Evolutionary conservation across 2,113 vertebrate species (phyloP).

Genomic region (Elgaria multicarinata): DNA sequence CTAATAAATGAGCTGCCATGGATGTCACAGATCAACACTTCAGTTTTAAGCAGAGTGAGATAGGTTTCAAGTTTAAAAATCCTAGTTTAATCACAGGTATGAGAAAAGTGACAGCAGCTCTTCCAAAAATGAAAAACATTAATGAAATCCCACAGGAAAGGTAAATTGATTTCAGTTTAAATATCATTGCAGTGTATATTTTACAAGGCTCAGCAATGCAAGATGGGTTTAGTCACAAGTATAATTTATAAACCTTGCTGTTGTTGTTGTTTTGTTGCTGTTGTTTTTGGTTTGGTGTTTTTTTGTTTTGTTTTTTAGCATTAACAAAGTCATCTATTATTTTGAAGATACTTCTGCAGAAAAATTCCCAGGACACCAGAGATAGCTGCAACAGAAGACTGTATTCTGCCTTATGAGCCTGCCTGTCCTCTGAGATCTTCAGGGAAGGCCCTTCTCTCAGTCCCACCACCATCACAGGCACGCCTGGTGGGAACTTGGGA

Average conservation of each 20-base stretch:
- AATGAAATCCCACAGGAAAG: conserved; percentile 57
- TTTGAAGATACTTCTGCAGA: conserved; percentile 55
- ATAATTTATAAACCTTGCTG: conserved; percentile 60
- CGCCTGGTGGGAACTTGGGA: too few relatives aligned
- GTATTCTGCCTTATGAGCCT: too few relatives aligned
- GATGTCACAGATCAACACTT: neutral
- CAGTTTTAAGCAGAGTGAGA: conserved; percentile 47
- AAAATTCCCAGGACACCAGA: conserved; percentile 29
- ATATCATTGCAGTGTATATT: conserved; percentile 60
- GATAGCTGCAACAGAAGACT: conserved; percentile 44
- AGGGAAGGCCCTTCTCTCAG: too few relatives aligned
- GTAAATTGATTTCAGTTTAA: conserved; percentile 66
- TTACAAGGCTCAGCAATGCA: conserved; percentile 58
- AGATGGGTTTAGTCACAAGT: conserved; percentile 61
- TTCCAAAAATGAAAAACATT: conserved; percentile 65
- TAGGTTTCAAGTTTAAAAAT: conserved; percentile 33
- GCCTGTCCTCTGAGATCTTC: too few relatives aligned
- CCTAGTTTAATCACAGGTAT: conserved; percentile 64
- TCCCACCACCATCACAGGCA: too few relatives aligned
- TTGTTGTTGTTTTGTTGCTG: too few relatives aligned
- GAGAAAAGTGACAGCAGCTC: conserved; percentile 52
- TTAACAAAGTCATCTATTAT: conserved; percentile 63
- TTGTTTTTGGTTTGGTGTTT: too few relatives aligned
- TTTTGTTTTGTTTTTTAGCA: neutral
- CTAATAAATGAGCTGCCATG: conserved; percentile 31